Evolutionary conservation across 2,888 invertebrate species (phyloP).

Genomic region (Iselma pallidipennis): DNA sequence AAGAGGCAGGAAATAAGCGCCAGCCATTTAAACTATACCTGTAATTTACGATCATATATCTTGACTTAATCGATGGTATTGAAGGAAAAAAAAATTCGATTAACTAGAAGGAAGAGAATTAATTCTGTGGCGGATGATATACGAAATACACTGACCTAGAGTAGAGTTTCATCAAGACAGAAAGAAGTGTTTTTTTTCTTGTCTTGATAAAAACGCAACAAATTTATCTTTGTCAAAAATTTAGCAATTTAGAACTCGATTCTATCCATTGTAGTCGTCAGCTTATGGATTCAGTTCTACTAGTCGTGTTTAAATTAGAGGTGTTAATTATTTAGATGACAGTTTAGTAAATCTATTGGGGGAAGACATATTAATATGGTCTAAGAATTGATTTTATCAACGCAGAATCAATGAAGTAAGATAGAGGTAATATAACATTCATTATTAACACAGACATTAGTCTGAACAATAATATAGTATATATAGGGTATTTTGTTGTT

Average conservation of each 20-base stretch:
- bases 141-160: neutral
- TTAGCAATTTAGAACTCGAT: neutral
- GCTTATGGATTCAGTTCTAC: neutral
- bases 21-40: slow-evolving; percentile 36
- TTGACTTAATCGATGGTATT: slow-evolving; percentile 31
- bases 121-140: slow-evolving; percentile 9
- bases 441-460: neutral
- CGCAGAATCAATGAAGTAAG: neutral
- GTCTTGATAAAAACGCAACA: neutral
- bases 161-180: neutral
- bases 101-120: slow-evolving; percentile 21
- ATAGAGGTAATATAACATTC: neutral
- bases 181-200: neutral
- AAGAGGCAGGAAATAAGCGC: slow-evolving; percentile 42
- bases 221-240: neutral
- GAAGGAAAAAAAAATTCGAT: slow-evolving; percentile 23
- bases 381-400: neutral
- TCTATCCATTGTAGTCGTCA: neutral
- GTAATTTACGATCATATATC: slow-evolving; percentile 39
- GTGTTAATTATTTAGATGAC: neutral
- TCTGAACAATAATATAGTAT: neutral
- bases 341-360: neutral
- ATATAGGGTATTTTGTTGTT: neutral
- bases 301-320: neutral
- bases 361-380: neutral